Evolutionary conservation across 2,797 vertebrate genomes (phyloP).

Genomic region (Vultur gryphus): DNA sequence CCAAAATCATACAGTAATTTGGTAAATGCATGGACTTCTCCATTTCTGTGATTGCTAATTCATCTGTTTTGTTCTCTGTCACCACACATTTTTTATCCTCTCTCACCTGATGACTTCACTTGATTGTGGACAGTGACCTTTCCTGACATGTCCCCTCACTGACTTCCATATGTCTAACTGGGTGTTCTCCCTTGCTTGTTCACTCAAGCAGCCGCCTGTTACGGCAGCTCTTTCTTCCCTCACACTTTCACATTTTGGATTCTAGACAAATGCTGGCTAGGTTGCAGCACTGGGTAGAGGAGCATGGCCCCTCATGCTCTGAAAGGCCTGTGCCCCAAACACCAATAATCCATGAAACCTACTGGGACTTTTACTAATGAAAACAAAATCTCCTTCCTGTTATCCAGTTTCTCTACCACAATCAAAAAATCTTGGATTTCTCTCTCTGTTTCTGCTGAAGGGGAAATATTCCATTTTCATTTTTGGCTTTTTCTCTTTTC

Average conservation of each 20-base stretch:
- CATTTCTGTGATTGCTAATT: background rate
- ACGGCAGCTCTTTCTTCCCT: background rate
- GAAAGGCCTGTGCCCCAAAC: background rate
- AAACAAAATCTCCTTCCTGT: background rate
- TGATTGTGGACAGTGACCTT: background rate
- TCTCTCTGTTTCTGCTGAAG: background rate
- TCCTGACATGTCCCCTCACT: background rate
- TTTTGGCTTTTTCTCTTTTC: background rate
- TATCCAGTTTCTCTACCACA: background rate
- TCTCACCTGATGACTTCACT: background rate
- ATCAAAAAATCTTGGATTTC: background rate
- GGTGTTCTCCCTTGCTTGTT: background rate
- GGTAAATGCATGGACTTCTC: background rate
- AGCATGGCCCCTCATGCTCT: background rate
- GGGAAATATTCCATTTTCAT: background rate
- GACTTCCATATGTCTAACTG: background rate
- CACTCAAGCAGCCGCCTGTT: background rate
- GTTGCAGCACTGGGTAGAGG: background rate
- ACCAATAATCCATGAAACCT: background rate
- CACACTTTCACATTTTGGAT: background rate
- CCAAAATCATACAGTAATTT: background rate
- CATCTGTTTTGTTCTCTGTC: background rate
- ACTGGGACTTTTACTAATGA: background rate
- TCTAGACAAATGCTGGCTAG: background rate
- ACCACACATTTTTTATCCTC: background rate